Percentiles rank a stretch among this genome's conserved stretches.
Evolutionary conservation across 2,113 vertebrate species (phyloP).

Genomic region (Dipodomys ordii): DNA sequence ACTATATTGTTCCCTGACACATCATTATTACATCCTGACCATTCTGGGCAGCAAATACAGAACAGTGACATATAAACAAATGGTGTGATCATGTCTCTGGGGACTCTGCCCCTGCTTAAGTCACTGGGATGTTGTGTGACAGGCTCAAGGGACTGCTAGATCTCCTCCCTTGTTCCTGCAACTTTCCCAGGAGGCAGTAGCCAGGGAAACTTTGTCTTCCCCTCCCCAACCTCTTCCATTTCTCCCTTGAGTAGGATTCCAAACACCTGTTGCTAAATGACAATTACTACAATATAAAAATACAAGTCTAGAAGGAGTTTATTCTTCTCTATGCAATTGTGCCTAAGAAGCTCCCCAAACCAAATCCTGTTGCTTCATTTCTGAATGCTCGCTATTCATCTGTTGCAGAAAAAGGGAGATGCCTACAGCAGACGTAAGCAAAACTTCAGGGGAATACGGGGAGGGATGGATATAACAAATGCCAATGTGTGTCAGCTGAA

Average conservation of each 20-base stretch:
- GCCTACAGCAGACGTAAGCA: conserved; percentile 45
- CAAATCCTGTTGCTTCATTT: background rate
- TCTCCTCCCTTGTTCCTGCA: background rate
- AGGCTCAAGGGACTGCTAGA: background rate
- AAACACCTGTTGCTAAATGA: conserved; percentile 65
- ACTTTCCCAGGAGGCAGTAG: conserved; percentile 5
- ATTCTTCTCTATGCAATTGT: background rate
- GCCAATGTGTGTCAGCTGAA: background rate
- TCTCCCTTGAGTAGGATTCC: conserved; percentile 44
- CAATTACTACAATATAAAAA: conserved; percentile 53
- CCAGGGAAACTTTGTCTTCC: conserved; percentile 46
- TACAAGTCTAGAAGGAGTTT: background rate
- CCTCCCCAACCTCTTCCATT: background rate
- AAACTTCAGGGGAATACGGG: background rate
- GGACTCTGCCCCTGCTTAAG: background rate
- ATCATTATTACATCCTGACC: background rate
- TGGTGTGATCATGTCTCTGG: background rate
- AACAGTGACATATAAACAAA: background rate
- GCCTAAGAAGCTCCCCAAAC: background rate
- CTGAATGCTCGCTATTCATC: conserved; percentile 61
- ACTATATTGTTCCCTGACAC: background rate
- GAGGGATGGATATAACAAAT: background rate
- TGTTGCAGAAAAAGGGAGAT: conserved; percentile 58
- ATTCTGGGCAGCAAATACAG: background rate
- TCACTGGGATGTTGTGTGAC: background rate